Conservation (phyloP, 2,113 vertebrate genomes). For the Megaceryle torquata region DNA sequence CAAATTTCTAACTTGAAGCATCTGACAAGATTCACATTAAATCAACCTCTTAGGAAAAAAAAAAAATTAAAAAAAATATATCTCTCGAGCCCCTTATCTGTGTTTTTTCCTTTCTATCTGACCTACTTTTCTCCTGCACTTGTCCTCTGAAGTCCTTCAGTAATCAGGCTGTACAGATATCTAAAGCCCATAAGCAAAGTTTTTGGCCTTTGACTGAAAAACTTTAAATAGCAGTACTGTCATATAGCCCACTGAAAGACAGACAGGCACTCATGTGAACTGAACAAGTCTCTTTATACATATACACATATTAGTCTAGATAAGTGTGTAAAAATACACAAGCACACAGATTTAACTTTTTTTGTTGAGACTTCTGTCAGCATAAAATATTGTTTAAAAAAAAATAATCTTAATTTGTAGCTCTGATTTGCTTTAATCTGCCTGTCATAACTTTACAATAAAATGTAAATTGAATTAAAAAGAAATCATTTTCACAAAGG, state of each 20-base stretch:
- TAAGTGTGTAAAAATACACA: background rate
- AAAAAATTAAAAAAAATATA: background rate
- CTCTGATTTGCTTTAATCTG: background rate
- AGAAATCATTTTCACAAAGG: fast-evolving
- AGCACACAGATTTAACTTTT: background rate
- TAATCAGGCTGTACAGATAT: constrained; percentile 42
- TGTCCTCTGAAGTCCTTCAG: constrained; percentile 51
- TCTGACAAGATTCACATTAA: constrained; percentile 27
- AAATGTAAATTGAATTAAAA: background rate
- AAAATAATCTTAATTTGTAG: background rate
- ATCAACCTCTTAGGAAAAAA: background rate
- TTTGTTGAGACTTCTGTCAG: background rate
- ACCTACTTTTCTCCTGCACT: constrained; percentile 26
- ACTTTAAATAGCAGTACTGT: background rate
- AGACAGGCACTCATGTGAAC: background rate
- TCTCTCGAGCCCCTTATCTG: background rate
- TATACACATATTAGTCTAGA: background rate
- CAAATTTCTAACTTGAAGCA: constrained; percentile 21
- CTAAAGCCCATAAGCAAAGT: constrained; percentile 20
- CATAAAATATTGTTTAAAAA: background rate
- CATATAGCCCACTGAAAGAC: background rate
- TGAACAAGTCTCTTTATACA: background rate
- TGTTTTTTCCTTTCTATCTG: background rate
- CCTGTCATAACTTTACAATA: background rate
- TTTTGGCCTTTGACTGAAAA: constrained; percentile 43